Evolutionary conservation across 1,140 invertebrate species (phyloP).

Genomic region (Chymomyza costata): DNA sequence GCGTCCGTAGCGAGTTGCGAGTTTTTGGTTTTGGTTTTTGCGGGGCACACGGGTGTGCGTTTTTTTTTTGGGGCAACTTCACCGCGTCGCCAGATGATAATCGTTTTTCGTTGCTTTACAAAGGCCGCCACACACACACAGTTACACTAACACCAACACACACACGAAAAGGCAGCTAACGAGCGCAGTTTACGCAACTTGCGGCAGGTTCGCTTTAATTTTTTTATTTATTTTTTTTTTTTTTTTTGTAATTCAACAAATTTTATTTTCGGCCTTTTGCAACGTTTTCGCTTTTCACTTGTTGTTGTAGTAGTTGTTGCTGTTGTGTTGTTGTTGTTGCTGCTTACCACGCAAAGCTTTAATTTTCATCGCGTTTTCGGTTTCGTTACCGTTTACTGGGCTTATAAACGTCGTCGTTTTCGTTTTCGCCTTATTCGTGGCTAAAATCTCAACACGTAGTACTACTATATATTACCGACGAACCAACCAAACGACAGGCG

Average conservation of each 20-base stretch:
- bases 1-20: neutral
- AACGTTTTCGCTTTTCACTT: constrained; percentile 9
- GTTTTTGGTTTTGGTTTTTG: neutral
- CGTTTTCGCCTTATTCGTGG: constrained; percentile 34
- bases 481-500: constrained; percentile 20
- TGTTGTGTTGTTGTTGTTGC: constrained; percentile 37
- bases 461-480: too few species aligned
- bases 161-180: neutral
- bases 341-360: constrained; percentile 69
- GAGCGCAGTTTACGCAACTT: too few species aligned
- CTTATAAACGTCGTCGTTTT: too few species aligned
- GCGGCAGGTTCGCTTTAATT: neutral
- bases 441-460: constrained; percentile 35
- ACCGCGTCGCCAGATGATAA: constrained; percentile 49
- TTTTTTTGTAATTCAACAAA: neutral
- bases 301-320: constrained; percentile 13
- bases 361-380: constrained; percentile 68
- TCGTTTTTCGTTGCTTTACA: constrained; percentile 42
- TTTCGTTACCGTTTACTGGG: too few species aligned
- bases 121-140: neutral
- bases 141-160: neutral
- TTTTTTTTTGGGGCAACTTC: constrained; percentile 8
- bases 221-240: constrained; percentile 6
- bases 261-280: constrained; percentile 22
- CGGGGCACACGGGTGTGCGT: neutral